Percentiles rank a stretch among this genome's conserved stretches.
Conservation (phyloP, 2,888 invertebrate genomes). For the Halictus quadricinctus region DNA sequence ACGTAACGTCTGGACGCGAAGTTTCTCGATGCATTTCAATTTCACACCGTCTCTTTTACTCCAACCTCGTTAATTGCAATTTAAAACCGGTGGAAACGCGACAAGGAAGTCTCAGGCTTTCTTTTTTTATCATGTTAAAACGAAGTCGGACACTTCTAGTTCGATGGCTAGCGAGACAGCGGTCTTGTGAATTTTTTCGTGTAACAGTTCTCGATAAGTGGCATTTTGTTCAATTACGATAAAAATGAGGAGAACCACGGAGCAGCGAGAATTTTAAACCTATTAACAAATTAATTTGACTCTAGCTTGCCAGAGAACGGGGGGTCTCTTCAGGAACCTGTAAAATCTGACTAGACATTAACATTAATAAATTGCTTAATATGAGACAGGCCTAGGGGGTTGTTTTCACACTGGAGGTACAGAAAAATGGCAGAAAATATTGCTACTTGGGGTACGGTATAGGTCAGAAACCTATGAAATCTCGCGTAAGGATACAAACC, state of each 20-base stretch:
- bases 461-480: not conserved
- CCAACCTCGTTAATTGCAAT: not conserved
- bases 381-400: not conserved
- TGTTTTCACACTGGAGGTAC: not conserved
- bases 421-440: not conserved
- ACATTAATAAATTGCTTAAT: not conserved
- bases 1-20: conserved; percentile 35
- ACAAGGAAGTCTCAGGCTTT: conserved; percentile 10
- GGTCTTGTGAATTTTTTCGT: not conserved
- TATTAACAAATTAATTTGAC: not conserved
- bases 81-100: not conserved
- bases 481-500: not conserved
- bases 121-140: not conserved
- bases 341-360: not conserved
- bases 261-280: not conserved
- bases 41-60: not conserved
- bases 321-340: not conserved
- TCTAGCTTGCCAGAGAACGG: not conserved
- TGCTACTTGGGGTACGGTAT: not conserved
- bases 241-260: not conserved
- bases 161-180: not conserved
- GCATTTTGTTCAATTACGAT: not conserved
- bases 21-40: conserved; percentile 32
- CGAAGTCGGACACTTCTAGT: not conserved
- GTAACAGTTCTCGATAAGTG: not conserved